A percentile compares a stretch with the other conserved stretches of the same genome.
Evolutionary conservation across 1,140 invertebrate species (phyloP).

Genomic region (Pinna nobilis): DNA sequence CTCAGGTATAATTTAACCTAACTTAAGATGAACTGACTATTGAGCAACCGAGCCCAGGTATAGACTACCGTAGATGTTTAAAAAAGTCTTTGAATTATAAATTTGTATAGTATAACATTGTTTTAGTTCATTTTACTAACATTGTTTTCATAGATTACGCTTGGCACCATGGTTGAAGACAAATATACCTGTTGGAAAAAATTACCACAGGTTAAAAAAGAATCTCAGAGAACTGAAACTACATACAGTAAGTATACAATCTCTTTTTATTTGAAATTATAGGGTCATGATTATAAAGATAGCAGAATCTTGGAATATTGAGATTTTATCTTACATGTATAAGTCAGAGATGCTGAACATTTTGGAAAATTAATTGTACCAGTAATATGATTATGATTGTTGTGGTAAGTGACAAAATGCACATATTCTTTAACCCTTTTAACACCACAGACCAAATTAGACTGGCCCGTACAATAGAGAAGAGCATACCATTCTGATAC

Average conservation of each 20-base stretch:
- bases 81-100: not conserved
- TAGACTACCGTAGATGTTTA: not conserved
- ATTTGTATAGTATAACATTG: not conserved
- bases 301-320: not conserved
- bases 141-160: conserved; percentile 79
- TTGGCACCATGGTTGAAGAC: conserved; percentile 98
- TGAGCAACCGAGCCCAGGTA: no score
- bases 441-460: no score
- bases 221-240: conserved; percentile 92
- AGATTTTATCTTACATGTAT: not conserved
- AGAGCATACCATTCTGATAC: no score
- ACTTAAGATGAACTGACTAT: no score
- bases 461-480: no score
- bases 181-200: conserved; percentile 92
- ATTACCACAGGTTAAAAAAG: conserved; percentile 89
- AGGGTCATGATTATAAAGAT: not conserved
- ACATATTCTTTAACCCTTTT: no score
- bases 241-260: conserved; percentile 82
- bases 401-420: not conserved
- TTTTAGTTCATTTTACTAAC: conserved; percentile 4
- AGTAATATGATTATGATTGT: no score
- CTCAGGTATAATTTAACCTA: no score
- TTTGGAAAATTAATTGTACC: not conserved
- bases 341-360: not conserved
- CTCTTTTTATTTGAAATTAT: not conserved